A percentile compares a stretch with the other conserved stretches of the same genome.
These are phyloP conservation scores for Crotalus tigris DNA, from an alignment of 2,113 vertebrate species.

Conservation along the genomic window DNA sequence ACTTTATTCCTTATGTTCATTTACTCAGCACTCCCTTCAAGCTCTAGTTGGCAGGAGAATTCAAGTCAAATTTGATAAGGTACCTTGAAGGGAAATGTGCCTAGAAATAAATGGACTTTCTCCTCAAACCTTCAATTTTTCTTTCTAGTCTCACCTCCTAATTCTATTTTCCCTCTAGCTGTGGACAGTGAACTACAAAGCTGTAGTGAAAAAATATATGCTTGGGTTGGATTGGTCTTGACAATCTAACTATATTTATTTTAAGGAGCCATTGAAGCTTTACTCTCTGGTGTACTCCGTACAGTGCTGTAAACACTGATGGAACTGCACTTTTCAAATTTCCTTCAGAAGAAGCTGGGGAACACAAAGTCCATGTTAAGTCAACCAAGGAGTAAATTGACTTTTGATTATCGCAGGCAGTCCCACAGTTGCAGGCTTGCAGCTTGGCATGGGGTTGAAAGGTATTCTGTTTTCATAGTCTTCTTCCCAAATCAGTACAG, in stretches of 20 bases:
- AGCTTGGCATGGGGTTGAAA: neutral
- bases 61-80: neutral
- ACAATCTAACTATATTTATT: neutral
- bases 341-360: neutral
- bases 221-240: neutral
- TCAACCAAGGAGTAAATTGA: neutral
- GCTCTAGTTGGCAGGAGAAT: neutral
- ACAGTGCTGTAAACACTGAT: neutral
- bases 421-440: neutral
- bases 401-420: neutral
- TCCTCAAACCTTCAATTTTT: neutral
- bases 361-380: neutral
- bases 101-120: neutral
- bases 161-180: neutral
- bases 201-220: neutral
- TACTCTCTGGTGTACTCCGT: neutral
- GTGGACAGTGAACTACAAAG: neutral
- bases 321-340: neutral
- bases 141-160: neutral
- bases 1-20: neutral
- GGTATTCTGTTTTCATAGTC: neutral
- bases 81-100: neutral
- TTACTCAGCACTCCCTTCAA: neutral
- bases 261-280: neutral
- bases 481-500: neutral